phyloP scores from a whole-genome alignment of 1,140 invertebrate genomes.

The Macrobrachium nipponense region DNA sequence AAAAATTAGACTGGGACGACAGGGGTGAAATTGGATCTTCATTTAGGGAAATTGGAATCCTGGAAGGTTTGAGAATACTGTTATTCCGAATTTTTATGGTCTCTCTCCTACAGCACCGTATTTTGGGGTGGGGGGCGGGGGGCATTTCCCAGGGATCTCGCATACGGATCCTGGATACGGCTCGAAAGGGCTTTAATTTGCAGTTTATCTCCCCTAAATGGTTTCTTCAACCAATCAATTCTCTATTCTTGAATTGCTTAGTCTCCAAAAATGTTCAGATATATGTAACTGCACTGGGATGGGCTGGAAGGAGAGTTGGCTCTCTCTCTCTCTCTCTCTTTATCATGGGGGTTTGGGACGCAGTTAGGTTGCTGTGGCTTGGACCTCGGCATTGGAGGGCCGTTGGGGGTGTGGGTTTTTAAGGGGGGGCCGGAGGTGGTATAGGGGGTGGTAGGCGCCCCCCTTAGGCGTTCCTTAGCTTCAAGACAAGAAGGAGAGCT shows the following conservation, averaged over 20 bases:
- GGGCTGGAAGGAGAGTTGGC: background rate
- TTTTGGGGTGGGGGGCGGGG: background rate
- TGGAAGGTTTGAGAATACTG: conserved; percentile 5
- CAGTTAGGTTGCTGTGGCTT: no score
- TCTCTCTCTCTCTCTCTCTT: conserved; percentile 1
- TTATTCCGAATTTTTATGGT: conserved; percentile 28
- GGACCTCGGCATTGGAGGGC: background rate
- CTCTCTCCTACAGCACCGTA: background rate
- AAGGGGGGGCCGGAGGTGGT: background rate
- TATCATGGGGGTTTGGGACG: no score
- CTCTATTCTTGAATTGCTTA: conserved; percentile 21
- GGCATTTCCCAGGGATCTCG: background rate
- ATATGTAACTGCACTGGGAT: background rate
- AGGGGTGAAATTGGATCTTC: conserved; percentile 44
- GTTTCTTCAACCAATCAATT: conserved; percentile 22
- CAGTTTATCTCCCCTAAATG: conserved; percentile 36
- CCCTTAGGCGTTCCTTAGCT: background rate
- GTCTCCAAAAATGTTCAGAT: background rate
- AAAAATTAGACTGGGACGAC: conserved; percentile 4
- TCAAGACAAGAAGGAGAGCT: conserved; percentile 31
- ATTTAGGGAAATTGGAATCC: conserved; percentile 36
- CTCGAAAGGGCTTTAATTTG: conserved; percentile 42
- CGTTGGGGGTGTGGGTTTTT: background rate
- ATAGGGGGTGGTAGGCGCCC: background rate
- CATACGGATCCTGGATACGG: conserved; percentile 26